Conservation (phyloP, 2,113 vertebrate species). For the Halichoerus grypus region DNA sequence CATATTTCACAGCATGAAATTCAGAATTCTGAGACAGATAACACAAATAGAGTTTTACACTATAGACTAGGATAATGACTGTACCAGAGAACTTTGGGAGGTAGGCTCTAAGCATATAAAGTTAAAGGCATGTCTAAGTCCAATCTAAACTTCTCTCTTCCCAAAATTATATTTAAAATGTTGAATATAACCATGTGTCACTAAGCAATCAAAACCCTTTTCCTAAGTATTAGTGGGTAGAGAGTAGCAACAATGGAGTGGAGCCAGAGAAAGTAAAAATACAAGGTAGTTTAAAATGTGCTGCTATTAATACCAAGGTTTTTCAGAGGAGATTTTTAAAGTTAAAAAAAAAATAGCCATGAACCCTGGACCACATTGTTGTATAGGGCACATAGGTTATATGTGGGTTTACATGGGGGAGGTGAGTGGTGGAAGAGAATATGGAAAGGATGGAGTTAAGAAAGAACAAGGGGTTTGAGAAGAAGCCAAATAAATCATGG, state of each 20-base stretch:
- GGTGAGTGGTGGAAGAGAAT: neutral
- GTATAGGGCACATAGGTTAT: neutral
- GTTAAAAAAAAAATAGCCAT: neutral
- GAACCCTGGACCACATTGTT: neutral
- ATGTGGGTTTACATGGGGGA: neutral
- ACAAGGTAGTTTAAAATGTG: neutral
- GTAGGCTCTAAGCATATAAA: slow-evolving; percentile 47
- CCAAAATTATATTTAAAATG: slow-evolving; percentile 55
- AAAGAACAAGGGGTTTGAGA: neutral
- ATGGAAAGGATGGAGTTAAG: neutral
- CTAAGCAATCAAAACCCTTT: slow-evolving; percentile 34
- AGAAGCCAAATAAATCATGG: slow-evolving; percentile 44
- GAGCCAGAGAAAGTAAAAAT: neutral
- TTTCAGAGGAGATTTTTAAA: neutral
- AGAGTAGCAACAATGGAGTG: neutral
- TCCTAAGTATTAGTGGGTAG: neutral
- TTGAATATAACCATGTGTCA: slow-evolving; percentile 36
- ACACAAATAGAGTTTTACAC: slow-evolving; percentile 78
- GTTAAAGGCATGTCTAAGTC: slow-evolving; percentile 44
- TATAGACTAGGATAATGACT: slow-evolving; percentile 71
- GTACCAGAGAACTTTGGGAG: slow-evolving; percentile 64
- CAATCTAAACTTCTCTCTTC: slow-evolving; percentile 53
- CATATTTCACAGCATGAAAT: slow-evolving; percentile 82
- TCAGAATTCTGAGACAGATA: slow-evolving; percentile 75
- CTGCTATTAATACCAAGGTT: neutral